Base-by-base conservation (phyloP, 2,113 vertebrate species). In the Rhodinocichla rosea region DNA sequence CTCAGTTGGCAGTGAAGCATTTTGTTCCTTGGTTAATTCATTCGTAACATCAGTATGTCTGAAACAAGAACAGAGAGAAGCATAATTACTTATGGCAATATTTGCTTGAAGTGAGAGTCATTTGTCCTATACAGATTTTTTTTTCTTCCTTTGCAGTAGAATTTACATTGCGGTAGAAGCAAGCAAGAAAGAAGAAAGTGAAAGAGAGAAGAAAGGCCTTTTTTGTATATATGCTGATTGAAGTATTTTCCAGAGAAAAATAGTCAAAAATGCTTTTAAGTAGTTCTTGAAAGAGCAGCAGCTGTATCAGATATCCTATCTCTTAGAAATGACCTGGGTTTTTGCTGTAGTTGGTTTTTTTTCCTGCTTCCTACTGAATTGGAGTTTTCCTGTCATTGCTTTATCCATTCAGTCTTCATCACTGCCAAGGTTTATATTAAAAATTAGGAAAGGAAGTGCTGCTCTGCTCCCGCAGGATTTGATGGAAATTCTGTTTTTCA, bases 81-180 rank as follows among this genome's bases (percentile, higher is more conserved):
- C 35, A 47, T 92, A 94, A 96, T 96, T 87, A 94, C 87, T 94
- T 71, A 56, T 68, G 86, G 91, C 92, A 94, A 93, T 94, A 87
- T 95, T 96, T 95, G 89, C 87, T 87, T 91, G 83, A 94, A 91
- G 83, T 82, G 83, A 87, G 87, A 94, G 68, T 89, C 81, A 96
- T 81, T 94, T 75, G 49, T 91, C 73, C 74, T 90, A 9, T 47
- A 79, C 22, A 77, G 57, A 64, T 42, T 64, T 83, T 63, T 88
- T 37, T 39, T 64, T 27, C 53, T 85, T 92, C 79, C 40, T 81
- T 87, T 91, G 44, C 73, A 45, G 37, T 63, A 74, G 37, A 84
- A 87, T 53, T 95, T 87, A 60, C 28, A 79, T 52, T 69, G 49
- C 26, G 0, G 53, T 83, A 68, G 52, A 87, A 89, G 30, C 13